A percentile compares a stretch with the other conserved stretches of the same genome.
These are phyloP conservation scores for Athrips mouffetella DNA, from an alignment of 2,888 invertebrate species.

Conservation along the genomic window DNA sequence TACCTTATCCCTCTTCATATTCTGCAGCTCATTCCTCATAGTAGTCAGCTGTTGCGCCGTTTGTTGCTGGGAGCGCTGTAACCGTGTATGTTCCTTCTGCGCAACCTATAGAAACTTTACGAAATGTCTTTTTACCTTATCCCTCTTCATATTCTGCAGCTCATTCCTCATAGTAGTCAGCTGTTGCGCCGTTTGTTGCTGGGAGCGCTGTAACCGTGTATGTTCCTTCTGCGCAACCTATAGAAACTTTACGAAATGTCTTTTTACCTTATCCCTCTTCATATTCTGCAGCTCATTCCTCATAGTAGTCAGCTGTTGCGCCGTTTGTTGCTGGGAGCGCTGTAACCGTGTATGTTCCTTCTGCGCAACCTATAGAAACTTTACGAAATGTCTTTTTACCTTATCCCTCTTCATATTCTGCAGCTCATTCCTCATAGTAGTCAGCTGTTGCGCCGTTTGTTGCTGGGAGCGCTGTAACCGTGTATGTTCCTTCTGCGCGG, in stretches of 20 bases:
- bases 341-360: conserved; percentile 92
- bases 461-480: conserved; percentile 89
- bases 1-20: conserved; percentile 95
- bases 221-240: conserved; percentile 94
- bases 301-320: conserved; percentile 90
- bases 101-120: conserved; percentile 89
- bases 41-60: conserved; percentile 93
- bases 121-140: conserved; percentile 79
- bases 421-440: conserved; percentile 87
- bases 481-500: conserved; percentile 93
- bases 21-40: conserved; percentile 86
- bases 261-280: conserved; percentile 90
- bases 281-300: conserved; percentile 89
- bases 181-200: conserved; percentile 94
- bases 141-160: conserved; percentile 92
- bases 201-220: conserved; percentile 88
- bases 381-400: conserved; percentile 66
- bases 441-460: conserved; percentile 94
- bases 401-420: conserved; percentile 93
- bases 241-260: conserved; percentile 82
- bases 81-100: conserved; percentile 91
- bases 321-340: conserved; percentile 91
- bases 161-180: conserved; percentile 86
- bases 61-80: conserved; percentile 89
- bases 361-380: conserved; percentile 90